Base-by-base conservation (phyloP, 2,888 invertebrate species). In the Drosophila borealis region DNA sequence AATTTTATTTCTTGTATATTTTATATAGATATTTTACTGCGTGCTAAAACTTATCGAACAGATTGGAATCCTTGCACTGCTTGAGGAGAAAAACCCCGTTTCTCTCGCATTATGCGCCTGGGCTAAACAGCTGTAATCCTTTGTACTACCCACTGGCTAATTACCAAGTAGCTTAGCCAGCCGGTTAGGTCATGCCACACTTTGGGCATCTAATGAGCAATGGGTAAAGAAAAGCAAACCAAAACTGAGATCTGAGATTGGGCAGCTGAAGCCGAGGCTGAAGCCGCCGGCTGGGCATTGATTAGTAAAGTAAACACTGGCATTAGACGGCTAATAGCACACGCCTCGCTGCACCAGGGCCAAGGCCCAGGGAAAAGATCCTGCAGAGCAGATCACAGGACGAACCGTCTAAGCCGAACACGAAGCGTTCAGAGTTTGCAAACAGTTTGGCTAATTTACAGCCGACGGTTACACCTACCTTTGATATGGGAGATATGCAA, bases 371-470 rank as follows among this genome's bases (percentile, higher is more conserved):
- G 10, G n/a, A 54, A 61, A 39, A 72, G 55, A 73, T 73, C 59
- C 36, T 39, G 25, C 14, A 13, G 41, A 29, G 2, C 54, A 63
- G 56, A 60, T 64, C 57, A 67, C 17, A 62, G 63, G 37, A 46
- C n/a, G 36, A 39, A 33, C 13, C 17, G 41, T 39, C 56, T 71
- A 72, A 73, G 42, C 74, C 56, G 37, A 11, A 10, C 13, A 19
- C 41, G 65, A 65, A 64, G 54, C 50, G 64, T 48, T 59, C 41
- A 54, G 62, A 84, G 84, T 87, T 85, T 80, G 73, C 74, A 87
- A 86, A 88, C 79, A 83, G 75, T 70, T 80, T 60, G 85, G 72
- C 75, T 78, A 82, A 86, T 88, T 84, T 81, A 42, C 56, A 66
- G 76, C 62, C 78, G 62, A 57, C 56, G 62, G 55, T 56, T 67